Base-by-base conservation (phyloP, 2,797 vertebrate species). In the Spinus pinus region DNA sequence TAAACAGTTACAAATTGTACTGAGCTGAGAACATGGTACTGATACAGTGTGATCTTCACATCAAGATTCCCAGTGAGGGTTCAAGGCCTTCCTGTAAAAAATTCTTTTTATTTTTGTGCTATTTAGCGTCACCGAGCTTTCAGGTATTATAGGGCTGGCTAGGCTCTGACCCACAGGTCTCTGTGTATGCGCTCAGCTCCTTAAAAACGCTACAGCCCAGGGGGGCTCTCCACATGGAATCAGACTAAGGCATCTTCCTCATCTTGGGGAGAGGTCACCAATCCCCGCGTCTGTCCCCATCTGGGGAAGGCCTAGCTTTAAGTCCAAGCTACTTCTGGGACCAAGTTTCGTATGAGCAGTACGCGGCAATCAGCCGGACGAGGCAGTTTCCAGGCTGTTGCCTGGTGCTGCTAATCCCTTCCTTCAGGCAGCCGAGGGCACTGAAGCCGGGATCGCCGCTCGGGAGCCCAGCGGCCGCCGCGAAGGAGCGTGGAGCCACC, bases 381-480 rank as follows among this genome's bases (percentile, higher is more conserved):
- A 50, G 23, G 78, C 37, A 25, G n/a, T 13, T 61, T 54, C 50
- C 82, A 50, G 42, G 71, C 30, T 9, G 67, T 5, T n/a, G 25
- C 50, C 23, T 5, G 53, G 41, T 46, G 54, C 37, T 49, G 54
- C 39, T 16, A n/a, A 28, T 42, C 33, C n/a, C 30, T 35, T 12
- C 39, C 27, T 24, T 18, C 1, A 7, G 16, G 54, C 47, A 37
- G 30, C 5, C 0, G 30, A 16, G 14, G 25, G 33, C 35, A 4
- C 5, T 1, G 50, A 20, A 14, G 54, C 28, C 17, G 6, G 44
- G 7, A 21, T 28, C 2, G 24, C 67, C 25, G 1, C 30, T 7
- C 30, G 3, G 10, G 42, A 22, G 44, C 37, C 5, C 46, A 0
- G 31, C 0, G 41, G 44, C 2, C 7, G 37, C n/a, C 53, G 15